Evolutionary conservation across 2,797 vertebrate genomes (phyloP).

Genomic region (Anas bernieri): DNA sequence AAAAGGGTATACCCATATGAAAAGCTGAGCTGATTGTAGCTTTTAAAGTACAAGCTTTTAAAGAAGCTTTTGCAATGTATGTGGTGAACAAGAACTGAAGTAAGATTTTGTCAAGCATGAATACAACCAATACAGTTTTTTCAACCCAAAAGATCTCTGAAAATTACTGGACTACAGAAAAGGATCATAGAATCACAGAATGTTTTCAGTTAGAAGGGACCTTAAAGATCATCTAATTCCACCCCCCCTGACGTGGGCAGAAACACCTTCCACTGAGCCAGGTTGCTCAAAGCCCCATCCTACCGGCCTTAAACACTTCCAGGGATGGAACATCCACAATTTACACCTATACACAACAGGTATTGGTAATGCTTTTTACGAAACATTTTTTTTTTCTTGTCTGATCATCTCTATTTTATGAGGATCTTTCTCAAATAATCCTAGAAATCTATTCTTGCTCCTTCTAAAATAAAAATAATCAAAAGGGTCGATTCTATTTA

Average conservation of each 20-base stretch:
- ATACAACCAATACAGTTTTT: neutral
- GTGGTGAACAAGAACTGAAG: neutral
- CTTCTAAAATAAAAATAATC: neutral
- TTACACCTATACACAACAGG: neutral
- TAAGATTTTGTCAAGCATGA: neutral
- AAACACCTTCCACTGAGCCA: too few species aligned
- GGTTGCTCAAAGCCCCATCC: too few species aligned
- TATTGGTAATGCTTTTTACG: neutral
- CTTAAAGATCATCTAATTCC: too few species aligned
- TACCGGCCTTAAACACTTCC: too few species aligned
- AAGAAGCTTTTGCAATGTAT: neutral
- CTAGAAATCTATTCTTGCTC: neutral
- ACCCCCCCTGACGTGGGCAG: too few species aligned
- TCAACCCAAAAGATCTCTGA: neutral
- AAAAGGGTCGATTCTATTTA: fast-evolving
- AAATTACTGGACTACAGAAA: neutral
- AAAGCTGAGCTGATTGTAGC: neutral
- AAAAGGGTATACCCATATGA: neutral
- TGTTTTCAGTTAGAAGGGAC: too few species aligned
- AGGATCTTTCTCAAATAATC: neutral
- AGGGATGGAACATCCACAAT: too few species aligned
- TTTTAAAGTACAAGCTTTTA: neutral
- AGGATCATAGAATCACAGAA: too few species aligned
- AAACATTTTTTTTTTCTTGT: neutral
- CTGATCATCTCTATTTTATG: neutral